Base-by-base conservation (phyloP, 2,888 invertebrate species). In the Orthonychiurus folsomi region DNA sequence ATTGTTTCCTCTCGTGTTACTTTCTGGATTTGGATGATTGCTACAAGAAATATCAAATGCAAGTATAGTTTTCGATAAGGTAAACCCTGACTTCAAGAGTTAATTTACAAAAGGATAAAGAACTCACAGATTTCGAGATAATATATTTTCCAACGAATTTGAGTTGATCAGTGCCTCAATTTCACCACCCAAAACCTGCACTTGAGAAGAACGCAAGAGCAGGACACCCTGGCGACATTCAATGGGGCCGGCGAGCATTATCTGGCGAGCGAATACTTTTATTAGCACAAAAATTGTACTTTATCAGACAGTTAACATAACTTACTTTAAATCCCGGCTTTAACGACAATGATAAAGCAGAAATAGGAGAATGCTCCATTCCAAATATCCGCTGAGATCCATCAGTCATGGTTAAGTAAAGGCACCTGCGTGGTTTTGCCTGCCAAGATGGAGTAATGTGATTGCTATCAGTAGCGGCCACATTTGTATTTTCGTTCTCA, bases 361-460 rank as follows among this genome's bases (percentile, higher is more conserved):
- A 70, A 3, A 80, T 76, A 1, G 83, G 81, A 70, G 78, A 81
- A 74, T 86, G 86, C 75, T 91, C 90, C 74, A 89, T 84, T 0
- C 82, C 89, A 61, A 81, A 79, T 48, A 89, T 76, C 69, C 83
- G 81, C 76, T 85, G 85, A 0, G 81, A 79, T 18, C 90, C 90
- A 80, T 91, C 90, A 2, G 87, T 88, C 68, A 90, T 75, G 63
- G 80, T 80, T 60, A 90, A 74, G 74, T 86, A 82, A 65, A 89
- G 77, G 82, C 88, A 85, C 74, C 89, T 81, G 74, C 77, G 82
- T 75, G 79, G 76, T 75, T 76, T 81, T 74, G 76, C 81, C 76
- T 77, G 84, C 84, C 73, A 83, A 78, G 73, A 78, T 78, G 77
- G 77, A 79, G 73, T 77, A 80, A 76, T 74, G 78, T 74, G 78